phyloP scores from a whole-genome alignment of 1,140 invertebrate genomes.

The Nephila pilipes region DNA sequence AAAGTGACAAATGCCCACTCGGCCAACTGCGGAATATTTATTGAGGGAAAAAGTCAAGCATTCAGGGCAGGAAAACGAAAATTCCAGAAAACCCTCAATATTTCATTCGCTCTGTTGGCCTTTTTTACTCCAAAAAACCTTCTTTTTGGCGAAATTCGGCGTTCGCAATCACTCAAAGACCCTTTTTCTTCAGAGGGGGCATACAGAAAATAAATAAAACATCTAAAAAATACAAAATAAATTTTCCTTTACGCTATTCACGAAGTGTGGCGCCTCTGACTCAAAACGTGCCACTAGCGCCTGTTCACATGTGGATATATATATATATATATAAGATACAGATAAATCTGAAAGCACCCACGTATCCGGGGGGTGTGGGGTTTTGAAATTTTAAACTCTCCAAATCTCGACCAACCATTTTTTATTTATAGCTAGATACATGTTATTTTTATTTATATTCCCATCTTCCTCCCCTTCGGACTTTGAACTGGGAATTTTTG shows the following conservation, averaged over 20 bases:
- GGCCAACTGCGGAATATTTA: conserved; percentile 70
- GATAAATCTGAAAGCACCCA: conserved; percentile 66
- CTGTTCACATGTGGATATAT: conserved; percentile 29
- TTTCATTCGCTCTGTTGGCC: conserved; percentile 76
- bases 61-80: conserved; percentile 75
- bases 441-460: conserved; percentile 37
- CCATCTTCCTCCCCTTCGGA: conserved; percentile 38
- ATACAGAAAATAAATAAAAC: conserved; percentile 41
- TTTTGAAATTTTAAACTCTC: conserved; percentile 77
- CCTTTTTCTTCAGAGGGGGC: conserved; percentile 2
- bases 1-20: conserved; percentile 70
- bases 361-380: conserved; percentile 25
- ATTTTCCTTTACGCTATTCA: conserved; percentile 60
- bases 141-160: conserved; percentile 18
- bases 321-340: conserved; percentile 35
- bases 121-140: neutral
- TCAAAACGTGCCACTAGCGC: conserved; percentile 62
- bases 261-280: conserved; percentile 32
- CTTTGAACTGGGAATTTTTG: conserved; percentile 63
- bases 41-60: conserved; percentile 62
- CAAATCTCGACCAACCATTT: conserved; percentile 75
- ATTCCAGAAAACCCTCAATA: conserved; percentile 75
- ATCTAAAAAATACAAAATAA: conserved; percentile 47
- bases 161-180: conserved; percentile 69
- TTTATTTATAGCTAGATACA: conserved; percentile 72